phyloP scores from a whole-genome alignment of 2,888 invertebrate genomes.

The Eudemis profundana region DNA sequence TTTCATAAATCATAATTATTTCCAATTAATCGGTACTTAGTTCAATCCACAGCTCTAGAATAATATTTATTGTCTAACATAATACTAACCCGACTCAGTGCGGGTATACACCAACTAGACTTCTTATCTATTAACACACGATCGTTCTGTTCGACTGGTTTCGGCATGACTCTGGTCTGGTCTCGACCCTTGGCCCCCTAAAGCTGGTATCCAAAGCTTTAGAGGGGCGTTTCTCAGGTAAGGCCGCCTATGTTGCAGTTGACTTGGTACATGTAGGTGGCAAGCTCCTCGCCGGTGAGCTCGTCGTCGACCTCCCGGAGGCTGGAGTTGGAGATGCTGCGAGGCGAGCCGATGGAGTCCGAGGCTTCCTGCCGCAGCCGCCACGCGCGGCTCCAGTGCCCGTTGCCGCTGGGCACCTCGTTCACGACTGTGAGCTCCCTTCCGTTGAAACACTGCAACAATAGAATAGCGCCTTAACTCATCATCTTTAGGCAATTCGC shows the following conservation, averaged over 20 bases:
- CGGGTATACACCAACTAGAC: constrained; percentile 5
- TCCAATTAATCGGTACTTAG: not conserved
- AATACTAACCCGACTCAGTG: constrained; percentile 28
- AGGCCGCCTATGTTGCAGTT: constrained; percentile 80
- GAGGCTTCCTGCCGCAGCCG: constrained; percentile 64
- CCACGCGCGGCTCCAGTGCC: constrained; percentile 70
- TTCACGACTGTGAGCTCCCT: constrained; percentile 70
- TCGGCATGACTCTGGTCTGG: not conserved
- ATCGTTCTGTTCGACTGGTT: not conserved
- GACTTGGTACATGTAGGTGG: constrained; percentile 88
- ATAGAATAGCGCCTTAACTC: not conserved
- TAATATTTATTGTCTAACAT: constrained; percentile 34
- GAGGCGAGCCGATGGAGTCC: constrained; percentile 79
- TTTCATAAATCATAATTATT: not conserved
- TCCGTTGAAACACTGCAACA: constrained; percentile 69
- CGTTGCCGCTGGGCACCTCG: constrained; percentile 71
- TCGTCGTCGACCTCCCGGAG: constrained; percentile 90
- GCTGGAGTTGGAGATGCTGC: constrained; percentile 90
- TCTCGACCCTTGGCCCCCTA: constrained; percentile 11
- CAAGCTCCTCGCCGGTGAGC: constrained; percentile 88
- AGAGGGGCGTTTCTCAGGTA: constrained; percentile 76
- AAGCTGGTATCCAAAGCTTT: constrained; percentile 45
- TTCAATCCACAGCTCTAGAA: not conserved
- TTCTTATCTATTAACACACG: not conserved
- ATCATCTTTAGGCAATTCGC: too few relatives aligned